Conservation (phyloP, 2,888 invertebrate genomes). For the Steromphala cineraria region DNA sequence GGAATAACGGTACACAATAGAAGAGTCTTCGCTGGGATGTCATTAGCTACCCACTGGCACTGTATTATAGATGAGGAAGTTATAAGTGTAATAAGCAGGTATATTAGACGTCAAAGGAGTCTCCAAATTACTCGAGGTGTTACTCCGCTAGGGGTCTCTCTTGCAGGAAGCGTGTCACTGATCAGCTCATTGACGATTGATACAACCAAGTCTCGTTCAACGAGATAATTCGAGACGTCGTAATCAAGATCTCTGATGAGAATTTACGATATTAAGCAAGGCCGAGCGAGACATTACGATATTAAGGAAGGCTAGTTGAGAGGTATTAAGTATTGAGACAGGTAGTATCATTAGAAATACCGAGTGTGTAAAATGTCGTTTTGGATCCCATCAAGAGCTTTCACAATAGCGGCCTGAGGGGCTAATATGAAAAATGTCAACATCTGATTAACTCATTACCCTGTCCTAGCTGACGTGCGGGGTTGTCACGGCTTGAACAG, state of each 20-base stretch:
- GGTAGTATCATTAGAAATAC: background rate
- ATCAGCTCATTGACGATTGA: background rate
- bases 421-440: conserved; percentile 19
- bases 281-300: no score
- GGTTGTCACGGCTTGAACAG: background rate
- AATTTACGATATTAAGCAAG: conserved; percentile 2
- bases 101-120: background rate
- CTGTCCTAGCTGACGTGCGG: background rate
- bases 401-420: conserved; percentile 1
- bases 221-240: conserved; percentile 13
- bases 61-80: no score
- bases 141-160: conserved; percentile 3
- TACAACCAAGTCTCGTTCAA: background rate
- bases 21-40: no score
- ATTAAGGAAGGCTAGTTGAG: no score
- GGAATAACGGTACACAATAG: no score
- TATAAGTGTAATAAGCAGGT: background rate
- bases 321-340: conserved; percentile 3
- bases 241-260: conserved; percentile 1
- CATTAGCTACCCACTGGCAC: no score
- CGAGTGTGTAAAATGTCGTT: conserved; percentile 3
- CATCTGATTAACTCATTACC: conserved; percentile 16
- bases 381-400: background rate
- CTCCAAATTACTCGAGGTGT: background rate
- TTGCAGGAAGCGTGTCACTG: background rate